Conservation (phyloP, 1,140 invertebrate species). For the Meloidogyne hapla region DNA sequence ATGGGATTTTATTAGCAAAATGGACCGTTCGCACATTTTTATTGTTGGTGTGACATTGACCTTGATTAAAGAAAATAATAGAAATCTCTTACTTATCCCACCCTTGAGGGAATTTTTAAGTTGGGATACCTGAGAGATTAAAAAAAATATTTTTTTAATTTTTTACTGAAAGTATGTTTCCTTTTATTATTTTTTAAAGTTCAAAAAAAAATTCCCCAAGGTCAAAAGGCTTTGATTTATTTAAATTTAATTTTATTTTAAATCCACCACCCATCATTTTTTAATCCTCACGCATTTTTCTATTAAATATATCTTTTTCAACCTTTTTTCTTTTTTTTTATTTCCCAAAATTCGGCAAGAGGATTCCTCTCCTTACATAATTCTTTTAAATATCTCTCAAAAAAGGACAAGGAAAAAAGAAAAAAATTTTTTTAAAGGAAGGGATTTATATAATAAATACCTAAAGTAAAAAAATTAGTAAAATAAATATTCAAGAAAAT, state of each 20-base stretch:
- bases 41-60: neutral
- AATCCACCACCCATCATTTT: too few relatives aligned
- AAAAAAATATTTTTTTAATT: too few relatives aligned
- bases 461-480: neutral
- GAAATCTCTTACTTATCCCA: neutral
- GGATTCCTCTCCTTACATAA: neutral
- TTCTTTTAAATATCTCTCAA: neutral
- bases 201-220: too few relatives aligned
- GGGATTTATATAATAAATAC: neutral
- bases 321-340: too few relatives aligned
- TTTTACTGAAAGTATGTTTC: too few relatives aligned
- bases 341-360: too few relatives aligned
- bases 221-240: too few relatives aligned
- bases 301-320: too few relatives aligned
- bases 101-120: too few relatives aligned
- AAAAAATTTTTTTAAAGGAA: neutral
- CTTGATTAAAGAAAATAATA: neutral
- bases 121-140: too few relatives aligned
- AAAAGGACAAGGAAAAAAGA: neutral
- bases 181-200: too few relatives aligned
- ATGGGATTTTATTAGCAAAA: neutral
- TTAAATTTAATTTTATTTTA: neutral
- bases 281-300: neutral
- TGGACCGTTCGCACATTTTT: neutral
- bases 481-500: neutral